Percentiles rank a stretch among this genome's conserved stretches.
Evolutionary conservation across 2,797 vertebrate genomes (phyloP).

Genomic region (Threskiornis aethiopicus): DNA sequence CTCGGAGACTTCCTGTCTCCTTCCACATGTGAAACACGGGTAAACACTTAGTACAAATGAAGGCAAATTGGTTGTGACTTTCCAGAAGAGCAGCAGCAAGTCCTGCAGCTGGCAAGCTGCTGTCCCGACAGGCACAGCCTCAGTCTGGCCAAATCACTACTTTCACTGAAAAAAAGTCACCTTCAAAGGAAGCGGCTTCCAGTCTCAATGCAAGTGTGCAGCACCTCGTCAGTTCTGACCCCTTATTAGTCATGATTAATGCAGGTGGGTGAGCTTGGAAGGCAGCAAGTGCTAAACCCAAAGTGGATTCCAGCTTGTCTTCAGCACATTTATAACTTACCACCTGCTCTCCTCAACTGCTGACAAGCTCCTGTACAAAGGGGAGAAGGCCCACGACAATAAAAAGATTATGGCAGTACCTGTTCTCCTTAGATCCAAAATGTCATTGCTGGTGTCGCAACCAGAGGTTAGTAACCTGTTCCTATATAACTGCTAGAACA

Average conservation of each 20-base stretch:
- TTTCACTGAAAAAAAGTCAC: not conserved
- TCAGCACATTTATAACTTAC: not conserved
- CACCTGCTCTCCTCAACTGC: not conserved
- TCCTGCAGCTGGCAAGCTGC: not conserved
- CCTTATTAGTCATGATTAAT: not conserved
- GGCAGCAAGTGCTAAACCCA: not conserved
- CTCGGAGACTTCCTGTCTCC: not conserved
- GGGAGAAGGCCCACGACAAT: not conserved
- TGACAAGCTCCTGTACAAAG: not conserved
- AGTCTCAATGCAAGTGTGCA: not conserved
- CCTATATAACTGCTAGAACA: rapidly evolving
- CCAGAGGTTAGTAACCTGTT: not conserved
- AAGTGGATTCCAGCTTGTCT: slow-evolving; percentile 19
- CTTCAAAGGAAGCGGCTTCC: not conserved
- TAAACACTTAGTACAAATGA: not conserved
- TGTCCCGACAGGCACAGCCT: not conserved
- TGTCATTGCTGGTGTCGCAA: rapidly evolving
- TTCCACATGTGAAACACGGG: not conserved
- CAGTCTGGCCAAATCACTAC: not conserved
- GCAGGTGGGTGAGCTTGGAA: not conserved
- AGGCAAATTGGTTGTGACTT: not conserved
- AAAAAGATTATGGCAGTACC: not conserved
- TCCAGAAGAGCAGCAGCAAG: not conserved
- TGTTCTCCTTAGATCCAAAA: not conserved
- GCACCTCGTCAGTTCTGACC: not conserved